Evolutionary conservation across 2,888 invertebrate species (phyloP).

Genomic region (Strigamia maritima): DNA sequence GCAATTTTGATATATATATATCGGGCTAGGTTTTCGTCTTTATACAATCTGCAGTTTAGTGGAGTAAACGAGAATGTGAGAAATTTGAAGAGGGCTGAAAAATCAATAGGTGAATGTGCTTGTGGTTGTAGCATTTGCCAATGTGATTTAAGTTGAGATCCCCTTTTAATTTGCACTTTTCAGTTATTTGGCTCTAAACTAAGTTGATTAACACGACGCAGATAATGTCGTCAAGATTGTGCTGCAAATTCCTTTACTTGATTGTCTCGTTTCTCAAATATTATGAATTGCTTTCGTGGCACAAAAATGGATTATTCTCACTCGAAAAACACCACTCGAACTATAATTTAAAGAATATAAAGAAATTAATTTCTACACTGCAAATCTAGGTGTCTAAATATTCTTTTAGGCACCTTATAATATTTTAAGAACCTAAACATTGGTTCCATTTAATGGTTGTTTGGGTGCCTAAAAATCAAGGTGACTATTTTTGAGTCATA

Average conservation of each 20-base stretch:
- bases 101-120: constrained; percentile 24
- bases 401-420: too few species aligned
- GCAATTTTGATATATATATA: neutral
- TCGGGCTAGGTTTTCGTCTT: neutral
- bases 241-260: neutral
- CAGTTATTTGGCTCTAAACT: neutral
- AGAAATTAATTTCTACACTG: too few species aligned
- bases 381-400: too few species aligned
- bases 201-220: neutral
- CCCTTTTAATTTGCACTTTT: neutral
- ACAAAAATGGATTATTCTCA: neutral
- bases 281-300: neutral
- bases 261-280: neutral
- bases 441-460: too few species aligned
- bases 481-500: too few species aligned
- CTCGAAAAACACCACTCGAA: neutral
- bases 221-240: neutral
- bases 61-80: constrained; percentile 11
- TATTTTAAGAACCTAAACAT: too few species aligned
- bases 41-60: neutral
- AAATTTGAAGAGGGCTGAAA: constrained; percentile 3
- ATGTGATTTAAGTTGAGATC: neutral
- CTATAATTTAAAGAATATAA: too few species aligned
- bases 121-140: constrained; percentile 27
- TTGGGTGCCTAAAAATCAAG: too few species aligned